Conservation (phyloP, 53 echinoderm and acorn worm genomes). For the Echinarachnius parma region DNA sequence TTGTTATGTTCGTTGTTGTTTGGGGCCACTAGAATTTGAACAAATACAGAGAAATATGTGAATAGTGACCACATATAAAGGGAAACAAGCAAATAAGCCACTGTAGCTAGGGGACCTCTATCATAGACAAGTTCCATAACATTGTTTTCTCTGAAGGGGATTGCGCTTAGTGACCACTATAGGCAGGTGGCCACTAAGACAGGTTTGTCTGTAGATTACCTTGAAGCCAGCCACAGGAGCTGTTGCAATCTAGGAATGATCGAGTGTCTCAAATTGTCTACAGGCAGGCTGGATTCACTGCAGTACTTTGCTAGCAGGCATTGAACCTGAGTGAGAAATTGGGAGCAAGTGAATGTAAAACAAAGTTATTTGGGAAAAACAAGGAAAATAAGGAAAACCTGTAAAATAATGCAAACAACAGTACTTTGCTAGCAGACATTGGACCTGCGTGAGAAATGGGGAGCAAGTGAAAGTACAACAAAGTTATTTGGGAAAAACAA, state of each 20-base stretch:
- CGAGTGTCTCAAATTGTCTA: slow-evolving; percentile 3
- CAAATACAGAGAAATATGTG: no score
- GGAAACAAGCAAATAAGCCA: no score
- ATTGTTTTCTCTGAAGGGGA: no score
- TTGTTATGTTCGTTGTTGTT: no score
- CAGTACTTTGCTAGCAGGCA: slow-evolving; percentile 16
- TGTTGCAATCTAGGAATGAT: slow-evolving; percentile 30
- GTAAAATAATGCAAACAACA: not conserved
- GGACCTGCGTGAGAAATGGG: not conserved
- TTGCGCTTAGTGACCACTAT: no score
- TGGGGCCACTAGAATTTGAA: no score
- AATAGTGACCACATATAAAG: no score
- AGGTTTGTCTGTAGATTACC: no score
- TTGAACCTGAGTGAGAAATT: slow-evolving; percentile 19
- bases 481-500: not conserved
- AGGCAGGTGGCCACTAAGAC: no score
- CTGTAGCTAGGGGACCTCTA: no score
- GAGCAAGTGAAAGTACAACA: not conserved
- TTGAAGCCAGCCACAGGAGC: slow-evolving; percentile 62
- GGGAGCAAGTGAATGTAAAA: no score
- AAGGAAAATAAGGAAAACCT: not conserved
- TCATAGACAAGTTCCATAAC: no score
- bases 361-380: not conserved
- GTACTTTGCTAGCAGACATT: slow-evolving; percentile 26
- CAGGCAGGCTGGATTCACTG: slow-evolving; percentile 3